These are phyloP conservation scores for Meloidogyne floridensis DNA, from an alignment of 1,140 invertebrate species.

Conservation along the genomic window DNA sequence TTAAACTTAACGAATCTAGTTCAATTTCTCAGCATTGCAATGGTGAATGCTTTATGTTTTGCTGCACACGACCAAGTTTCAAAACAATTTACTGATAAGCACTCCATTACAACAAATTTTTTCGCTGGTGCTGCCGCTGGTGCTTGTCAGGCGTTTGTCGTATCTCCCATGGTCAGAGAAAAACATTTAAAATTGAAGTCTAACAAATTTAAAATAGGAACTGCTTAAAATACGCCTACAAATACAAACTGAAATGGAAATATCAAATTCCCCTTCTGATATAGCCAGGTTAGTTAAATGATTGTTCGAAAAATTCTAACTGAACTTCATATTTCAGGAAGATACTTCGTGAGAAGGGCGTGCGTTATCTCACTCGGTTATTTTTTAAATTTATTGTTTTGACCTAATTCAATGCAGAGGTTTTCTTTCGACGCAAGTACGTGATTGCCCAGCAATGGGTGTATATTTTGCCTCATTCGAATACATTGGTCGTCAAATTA, in stretches of 20 bases:
- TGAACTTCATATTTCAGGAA: neutral
- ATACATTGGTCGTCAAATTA: constrained; percentile 68
- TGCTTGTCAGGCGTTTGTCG: constrained; percentile 78
- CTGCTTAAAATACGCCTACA: constrained; percentile 83
- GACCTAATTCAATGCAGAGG: constrained; percentile 72
- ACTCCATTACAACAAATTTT: constrained; percentile 70
- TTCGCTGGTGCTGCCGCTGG: constrained; percentile 76
- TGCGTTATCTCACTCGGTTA: constrained; percentile 67
- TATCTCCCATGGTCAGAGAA: constrained; percentile 70
- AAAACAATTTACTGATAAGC: constrained; percentile 46
- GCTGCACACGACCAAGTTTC: constrained; percentile 75
- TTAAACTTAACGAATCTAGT: no score
- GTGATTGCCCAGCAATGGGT: constrained; percentile 76
- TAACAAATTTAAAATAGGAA: constrained; percentile 76
- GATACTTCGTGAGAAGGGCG: constrained; percentile 68
- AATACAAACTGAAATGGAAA: constrained; percentile 60
- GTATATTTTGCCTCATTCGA: constrained; percentile 79
- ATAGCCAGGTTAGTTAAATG: neutral
- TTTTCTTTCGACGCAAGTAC: constrained; percentile 74
- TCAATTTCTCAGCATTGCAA: constrained; percentile 77
- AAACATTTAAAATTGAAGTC: constrained; percentile 75
- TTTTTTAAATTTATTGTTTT: constrained; percentile 43
- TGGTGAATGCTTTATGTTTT: constrained; percentile 87
- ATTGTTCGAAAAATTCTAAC: constrained; percentile 68
- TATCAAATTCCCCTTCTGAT: neutral